Base-by-base conservation (phyloP, 2,888 invertebrate genomes). In the Megamerina dolium region DNA sequence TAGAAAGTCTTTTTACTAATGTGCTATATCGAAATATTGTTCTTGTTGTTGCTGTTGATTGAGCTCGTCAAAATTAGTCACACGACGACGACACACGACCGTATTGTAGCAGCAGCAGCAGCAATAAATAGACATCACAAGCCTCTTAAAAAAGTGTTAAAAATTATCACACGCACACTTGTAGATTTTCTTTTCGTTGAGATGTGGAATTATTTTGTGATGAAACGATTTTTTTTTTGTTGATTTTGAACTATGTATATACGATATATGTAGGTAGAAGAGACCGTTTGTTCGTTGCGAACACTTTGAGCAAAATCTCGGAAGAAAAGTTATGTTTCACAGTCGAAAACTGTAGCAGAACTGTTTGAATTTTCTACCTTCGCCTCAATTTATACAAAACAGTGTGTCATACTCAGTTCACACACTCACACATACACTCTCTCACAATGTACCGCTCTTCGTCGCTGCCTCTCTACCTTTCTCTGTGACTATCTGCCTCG, bases 291-390 rank as follows among this genome's bases (percentile, higher is more conserved):
- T n/a, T n/a, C n/a, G n/a, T n/a, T n/a, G n/a, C n/a, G n/a, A n/a
- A n/a, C n/a, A n/a, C n/a, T n/a, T n/a, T n/a, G n/a, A n/a, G n/a
- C n/a, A n/a, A n/a, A n/a, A n/a, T n/a, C n/a, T n/a, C n/a, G n/a
- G n/a, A n/a, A n/a, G n/a, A n/a, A n/a, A 57, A 57, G 58, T 61
- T 56, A 57, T 64, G 63, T 62, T 63, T 54, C 59, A 64, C 66
- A 66, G 65, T 56, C 57, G 57, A 61, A 60, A 59, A 66, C 65
- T 68, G 67, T 61, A 56, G 61, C 59, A 60, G 60, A 64, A 67
- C 63, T 66, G 58, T 59, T 50, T 56, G 44, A 50, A 49, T 51
- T 48, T 46, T 45, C 50, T 48, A 48, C 48, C 42, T 52, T 37
- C 42, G 43, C 55, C 56, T 60, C 55, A 57, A 55, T 65, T 65